phyloP scores from a whole-genome alignment of 2,113 vertebrate species.

The Paramormyrops kingsleyae region DNA sequence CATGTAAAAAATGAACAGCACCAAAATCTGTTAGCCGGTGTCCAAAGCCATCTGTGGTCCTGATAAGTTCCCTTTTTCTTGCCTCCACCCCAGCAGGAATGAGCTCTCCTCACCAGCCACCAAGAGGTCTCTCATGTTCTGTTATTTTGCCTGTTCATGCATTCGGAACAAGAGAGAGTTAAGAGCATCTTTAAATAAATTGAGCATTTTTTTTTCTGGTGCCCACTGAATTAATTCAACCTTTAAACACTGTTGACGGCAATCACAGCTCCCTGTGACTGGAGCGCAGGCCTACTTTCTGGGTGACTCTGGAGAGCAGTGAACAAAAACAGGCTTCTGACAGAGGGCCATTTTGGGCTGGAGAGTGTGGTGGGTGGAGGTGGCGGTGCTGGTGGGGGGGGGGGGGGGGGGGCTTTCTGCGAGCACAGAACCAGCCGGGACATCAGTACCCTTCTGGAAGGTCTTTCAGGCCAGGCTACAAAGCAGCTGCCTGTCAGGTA shows the following conservation, averaged over 20 bases:
- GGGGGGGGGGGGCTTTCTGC: background rate
- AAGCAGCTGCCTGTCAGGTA: background rate
- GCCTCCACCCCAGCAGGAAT: constrained; percentile 45
- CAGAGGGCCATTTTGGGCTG: background rate
- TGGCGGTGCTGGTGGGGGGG: background rate
- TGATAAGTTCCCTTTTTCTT: background rate
- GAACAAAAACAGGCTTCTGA: background rate
- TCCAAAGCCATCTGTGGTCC: constrained; percentile 49
- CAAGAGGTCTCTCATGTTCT: constrained; percentile 48
- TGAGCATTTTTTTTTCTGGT: constrained; percentile 32
- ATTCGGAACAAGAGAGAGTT: constrained; percentile 48
- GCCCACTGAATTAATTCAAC: constrained; percentile 30
- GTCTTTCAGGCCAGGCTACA: background rate
- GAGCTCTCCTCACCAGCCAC: constrained; percentile 47
- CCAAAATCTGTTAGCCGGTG: background rate
- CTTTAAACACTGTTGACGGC: background rate
- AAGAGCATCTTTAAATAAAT: constrained; percentile 34
- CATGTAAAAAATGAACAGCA: background rate
- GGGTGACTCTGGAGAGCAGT: background rate
- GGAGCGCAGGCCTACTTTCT: background rate
- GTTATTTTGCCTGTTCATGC: constrained; percentile 31
- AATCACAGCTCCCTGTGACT: background rate
- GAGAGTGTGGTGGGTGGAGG: background rate
- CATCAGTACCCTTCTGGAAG: background rate
- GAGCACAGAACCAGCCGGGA: background rate